phyloP scores from a whole-genome alignment of 2,888 invertebrate genomes.

The Clitarchus hookeri region DNA sequence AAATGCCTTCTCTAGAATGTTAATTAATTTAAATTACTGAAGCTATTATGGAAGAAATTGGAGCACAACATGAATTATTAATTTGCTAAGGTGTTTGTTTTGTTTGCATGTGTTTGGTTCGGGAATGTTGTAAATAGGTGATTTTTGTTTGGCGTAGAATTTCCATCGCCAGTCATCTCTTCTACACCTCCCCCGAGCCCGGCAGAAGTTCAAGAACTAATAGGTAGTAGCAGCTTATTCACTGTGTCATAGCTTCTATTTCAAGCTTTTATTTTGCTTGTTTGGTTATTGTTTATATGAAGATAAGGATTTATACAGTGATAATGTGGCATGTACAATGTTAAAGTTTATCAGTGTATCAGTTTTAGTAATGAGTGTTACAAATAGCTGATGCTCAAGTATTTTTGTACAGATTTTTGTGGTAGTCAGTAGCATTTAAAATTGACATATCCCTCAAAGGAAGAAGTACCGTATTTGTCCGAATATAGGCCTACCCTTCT shows the following conservation, averaged over 20 bases:
- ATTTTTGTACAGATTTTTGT: too few relatives aligned
- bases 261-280: background rate
- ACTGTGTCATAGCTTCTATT: background rate
- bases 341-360: too few relatives aligned
- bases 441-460: too few relatives aligned
- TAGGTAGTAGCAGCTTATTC: conserved; percentile 33
- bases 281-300: background rate
- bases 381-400: too few relatives aligned
- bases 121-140: conserved; percentile 11
- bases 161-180: conserved; percentile 31
- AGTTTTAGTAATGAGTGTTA: too few relatives aligned
- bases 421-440: too few relatives aligned
- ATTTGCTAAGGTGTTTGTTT: background rate
- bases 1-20: too few relatives aligned
- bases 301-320: too few relatives aligned
- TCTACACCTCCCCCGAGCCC: conserved; percentile 54
- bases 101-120: background rate
- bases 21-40: too few relatives aligned
- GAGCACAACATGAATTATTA: background rate
- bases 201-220: conserved; percentile 48
- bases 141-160: conserved; percentile 28
- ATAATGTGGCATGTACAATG: too few relatives aligned
- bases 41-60: background rate
- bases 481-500: too few relatives aligned
- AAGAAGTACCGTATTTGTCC: too few relatives aligned